Evolutionary conservation across 2,888 invertebrate species (phyloP).

Genomic region (Agrochola macilenta): DNA sequence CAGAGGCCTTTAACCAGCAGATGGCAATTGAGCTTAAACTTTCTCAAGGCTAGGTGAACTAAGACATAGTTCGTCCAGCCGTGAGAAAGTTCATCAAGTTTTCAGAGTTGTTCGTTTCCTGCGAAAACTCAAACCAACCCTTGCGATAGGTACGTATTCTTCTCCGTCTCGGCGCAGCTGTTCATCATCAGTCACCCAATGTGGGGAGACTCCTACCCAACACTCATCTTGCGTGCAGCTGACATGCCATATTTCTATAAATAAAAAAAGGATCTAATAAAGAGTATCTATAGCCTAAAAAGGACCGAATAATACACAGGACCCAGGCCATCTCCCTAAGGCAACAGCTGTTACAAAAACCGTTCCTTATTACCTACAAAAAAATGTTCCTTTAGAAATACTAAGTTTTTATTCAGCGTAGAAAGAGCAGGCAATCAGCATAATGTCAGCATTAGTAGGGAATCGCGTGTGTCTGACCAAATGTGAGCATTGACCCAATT

Average conservation of each 20-base stretch:
- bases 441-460: slow-evolving; percentile 65
- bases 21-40: no score
- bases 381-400: slow-evolving; percentile 55
- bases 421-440: slow-evolving; percentile 60
- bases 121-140: no score
- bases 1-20: not conserved
- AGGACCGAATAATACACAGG: slow-evolving; percentile 26
- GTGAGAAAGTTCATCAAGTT: no score
- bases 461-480: slow-evolving; percentile 66
- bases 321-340: slow-evolving; percentile 20
- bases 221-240: no score
- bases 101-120: no score
- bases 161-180: no score
- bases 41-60: no score
- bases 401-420: slow-evolving; percentile 62
- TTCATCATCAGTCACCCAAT: no score
- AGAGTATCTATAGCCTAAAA: slow-evolving; percentile 11
- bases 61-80: no score
- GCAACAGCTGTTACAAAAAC: slow-evolving; percentile 56
- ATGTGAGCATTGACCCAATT: slow-evolving; percentile 64
- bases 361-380: slow-evolving; percentile 48
- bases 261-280: slow-evolving; percentile 21
- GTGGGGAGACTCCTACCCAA: no score
- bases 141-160: no score
- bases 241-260: not conserved